Base-by-base conservation (phyloP, 2,797 vertebrate species). In the Astyanax mexicanus region DNA sequence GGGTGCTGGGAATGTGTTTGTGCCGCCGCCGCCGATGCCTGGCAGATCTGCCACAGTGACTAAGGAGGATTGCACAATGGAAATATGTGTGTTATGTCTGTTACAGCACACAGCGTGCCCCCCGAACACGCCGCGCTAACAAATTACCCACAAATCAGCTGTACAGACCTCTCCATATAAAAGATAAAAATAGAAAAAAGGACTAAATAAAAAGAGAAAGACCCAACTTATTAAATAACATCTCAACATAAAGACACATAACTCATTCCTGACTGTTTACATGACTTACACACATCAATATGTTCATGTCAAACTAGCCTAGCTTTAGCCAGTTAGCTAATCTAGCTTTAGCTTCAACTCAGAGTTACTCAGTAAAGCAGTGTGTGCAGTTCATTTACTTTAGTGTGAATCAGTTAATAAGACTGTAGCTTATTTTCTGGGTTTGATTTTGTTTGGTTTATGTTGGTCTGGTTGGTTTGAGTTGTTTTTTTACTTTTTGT, bases 1-100 rank as follows among this genome's bases (percentile, higher is more conserved):
- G 57, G 62, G 65, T 68, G 42, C 54, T 61, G 44, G 38, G 65
- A 79, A 75, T 75, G 74, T 79, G 77, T 58, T 61, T 74, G 77
- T 64, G 71, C 68, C 61, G 35, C 42, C 67, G 44, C 76, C 35
- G 21, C 62, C 52, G 25, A 32, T 42, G 69, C 11, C 69, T 29
- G 52, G 66, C 58, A 66, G 40, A 66, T 70, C 12, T 64, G 44
- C 51, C 27, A 19, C 47, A 47, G 69, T 74, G 77, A 74, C 74
- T 64, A 54, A 69, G 29, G 44, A 77, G 40, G 66, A 37, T 69
- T 76, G 69, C 64, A 70, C n/a, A 19, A 65, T 49, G 77, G 23
- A 51, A 83, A 75, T 69, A n/a, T n/a, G n/a, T n/a, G n/a, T n/a
- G 72, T 66, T 54, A 70, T 70, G 55, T 35, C 35, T 45, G 32